Conservation (phyloP, 2,888 invertebrate species). For the Polymixis flavicincta region DNA sequence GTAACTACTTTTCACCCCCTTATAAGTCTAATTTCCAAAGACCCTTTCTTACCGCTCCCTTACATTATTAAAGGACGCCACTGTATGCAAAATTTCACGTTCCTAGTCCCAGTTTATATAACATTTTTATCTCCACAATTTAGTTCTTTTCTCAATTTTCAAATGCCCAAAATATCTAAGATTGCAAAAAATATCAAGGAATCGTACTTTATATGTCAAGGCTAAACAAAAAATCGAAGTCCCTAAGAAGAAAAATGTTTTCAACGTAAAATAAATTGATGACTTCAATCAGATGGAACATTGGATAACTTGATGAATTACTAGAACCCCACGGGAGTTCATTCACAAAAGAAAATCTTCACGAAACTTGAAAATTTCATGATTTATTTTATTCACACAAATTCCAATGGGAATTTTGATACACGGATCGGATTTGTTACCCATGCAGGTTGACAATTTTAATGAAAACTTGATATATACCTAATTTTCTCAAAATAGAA, state of each 20-base stretch:
- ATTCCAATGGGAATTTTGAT: slow-evolving; percentile 24
- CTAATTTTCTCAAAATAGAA: slow-evolving; percentile 15
- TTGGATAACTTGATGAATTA: slow-evolving; percentile 65
- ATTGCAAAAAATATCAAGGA: slow-evolving; percentile 8
- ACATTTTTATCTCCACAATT: background rate
- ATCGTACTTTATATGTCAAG: slow-evolving; percentile 13
- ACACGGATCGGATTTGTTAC: slow-evolving; percentile 1
- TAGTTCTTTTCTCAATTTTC: background rate
- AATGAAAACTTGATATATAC: slow-evolving; percentile 14
- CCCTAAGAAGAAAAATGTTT: slow-evolving; percentile 39
- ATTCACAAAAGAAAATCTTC: slow-evolving; percentile 58
- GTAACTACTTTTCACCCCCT: no score
- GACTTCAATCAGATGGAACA: slow-evolving; percentile 59
- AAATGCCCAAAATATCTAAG: background rate
- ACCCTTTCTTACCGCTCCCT: no score
- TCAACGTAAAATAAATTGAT: slow-evolving; percentile 64
- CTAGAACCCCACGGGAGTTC: slow-evolving; percentile 50
- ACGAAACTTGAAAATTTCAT: slow-evolving; percentile 48
- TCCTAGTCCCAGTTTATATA: no score
- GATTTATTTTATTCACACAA: slow-evolving; percentile 57
- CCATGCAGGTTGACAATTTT: background rate
- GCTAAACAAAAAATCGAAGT: slow-evolving; percentile 18
- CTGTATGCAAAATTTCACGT: no score
- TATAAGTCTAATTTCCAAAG: no score
- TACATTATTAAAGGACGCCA: no score